Conservation (phyloP, 2,888 invertebrate genomes). For the Epiblema foenella region DNA sequence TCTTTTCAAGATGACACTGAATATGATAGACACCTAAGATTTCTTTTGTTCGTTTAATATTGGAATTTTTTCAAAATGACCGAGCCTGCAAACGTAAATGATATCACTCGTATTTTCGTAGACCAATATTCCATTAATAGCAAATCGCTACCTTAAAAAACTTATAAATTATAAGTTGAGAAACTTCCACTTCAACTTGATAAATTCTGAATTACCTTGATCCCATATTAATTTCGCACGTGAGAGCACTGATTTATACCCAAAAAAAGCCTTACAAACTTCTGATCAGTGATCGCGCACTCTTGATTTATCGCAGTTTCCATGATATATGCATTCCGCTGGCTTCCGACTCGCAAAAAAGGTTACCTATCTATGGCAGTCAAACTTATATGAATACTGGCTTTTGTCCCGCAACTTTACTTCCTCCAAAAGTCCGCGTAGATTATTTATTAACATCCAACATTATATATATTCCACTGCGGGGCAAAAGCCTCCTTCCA, state of each 20-base stretch:
- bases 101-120: too few relatives aligned
- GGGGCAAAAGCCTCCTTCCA: too few relatives aligned
- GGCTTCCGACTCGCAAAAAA: constrained; percentile 43
- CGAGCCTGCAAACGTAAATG: too few relatives aligned
- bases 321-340: constrained; percentile 60
- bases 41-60: too few relatives aligned
- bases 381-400: neutral
- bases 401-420: neutral
- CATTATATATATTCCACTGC: too few relatives aligned
- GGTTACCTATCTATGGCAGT: constrained; percentile 3
- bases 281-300: constrained; percentile 69
- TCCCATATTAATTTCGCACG: constrained; percentile 70
- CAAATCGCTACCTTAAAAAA: too few relatives aligned
- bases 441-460: too few relatives aligned
- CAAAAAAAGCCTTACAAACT: constrained; percentile 69
- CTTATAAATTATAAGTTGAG: neutral
- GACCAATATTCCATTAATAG: too few relatives aligned
- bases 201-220: constrained; percentile 61
- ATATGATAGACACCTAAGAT: too few relatives aligned
- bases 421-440: too few relatives aligned
- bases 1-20: too few relatives aligned
- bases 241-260: constrained; percentile 67
- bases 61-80: too few relatives aligned
- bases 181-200: constrained; percentile 40
- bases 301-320: constrained; percentile 64